Evolutionary conservation across 2,888 invertebrate species (phyloP), one percentile per base, ranked within the genome.

Genomic region (Apodemia duryi): DNA sequence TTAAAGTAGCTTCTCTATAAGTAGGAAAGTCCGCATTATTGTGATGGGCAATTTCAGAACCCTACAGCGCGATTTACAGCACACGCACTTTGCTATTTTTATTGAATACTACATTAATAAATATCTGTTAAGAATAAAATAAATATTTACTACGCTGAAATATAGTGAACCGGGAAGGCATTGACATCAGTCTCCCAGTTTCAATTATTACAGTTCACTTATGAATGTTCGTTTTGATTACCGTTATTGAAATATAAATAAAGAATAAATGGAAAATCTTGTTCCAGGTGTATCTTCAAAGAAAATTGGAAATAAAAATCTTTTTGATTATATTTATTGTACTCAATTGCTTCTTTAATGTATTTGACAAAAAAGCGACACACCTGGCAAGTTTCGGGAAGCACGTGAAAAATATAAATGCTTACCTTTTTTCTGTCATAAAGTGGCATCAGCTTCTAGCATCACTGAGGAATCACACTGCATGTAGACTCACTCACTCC

Each of bases 131-230:
- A 32, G 32, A 32, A 32, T 3, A 32, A 32, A 4, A 32, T 32
- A 32, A 32, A 32, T 32, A n/a, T 28, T 6, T 52, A 52, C 13
- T 2, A 6, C 6, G 52, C 28, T 2, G 2, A 2, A 9, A n/a
- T 5, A 52, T 7, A 52, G 49, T 9, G 52, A 21, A 52, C 21
- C 52, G 28, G 13, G 28, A 52, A 52, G 28, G 21, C 52, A 28
- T 52, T 52, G 52, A 52, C 52, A 52, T 52, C 21, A 6, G 52
- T 9, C 49, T 52, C 21, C 52, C 52, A 28, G 28, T 52, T 21
- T 9, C 52, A 52, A 52, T 52, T 52, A 52, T 52, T 32, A 52
- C 52, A 52, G 2, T 52, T 52, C 52, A 52, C 52, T 52, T 28
- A 28, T 28, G 52, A 52, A 28, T 52, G 28, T 29, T 52, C 28